Evolutionary conservation across 2,888 invertebrate genomes (phyloP), one percentile per base, ranked within the genome.

Genomic region (Archips xylosteana): DNA sequence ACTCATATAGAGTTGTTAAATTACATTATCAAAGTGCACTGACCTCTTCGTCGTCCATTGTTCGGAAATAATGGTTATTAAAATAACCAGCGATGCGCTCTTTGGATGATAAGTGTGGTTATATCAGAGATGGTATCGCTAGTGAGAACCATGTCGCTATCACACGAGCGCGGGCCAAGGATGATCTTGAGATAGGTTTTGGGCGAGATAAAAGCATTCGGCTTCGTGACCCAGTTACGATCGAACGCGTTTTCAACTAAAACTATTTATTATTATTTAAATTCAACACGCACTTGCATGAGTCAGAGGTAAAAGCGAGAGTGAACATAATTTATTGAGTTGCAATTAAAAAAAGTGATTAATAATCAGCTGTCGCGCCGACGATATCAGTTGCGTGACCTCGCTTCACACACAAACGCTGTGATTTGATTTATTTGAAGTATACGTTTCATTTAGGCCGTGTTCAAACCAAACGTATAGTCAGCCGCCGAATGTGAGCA

Each of bases 41-140:
- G 86, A 89, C 88, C 89, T 87, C 83, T 76, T 79, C 80, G 67
- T 81, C 84, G 13, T 81, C 82, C 85, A 86, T 85, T 61, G 76
- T 76, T 75, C 61, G 47, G 71, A 74, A 71, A 76, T 74, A 65
- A 74, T 49, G 45, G 10, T 69, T 60, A 15, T 60, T 45, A 61
- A 75, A 70, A 70, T 15, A 65, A 57, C 68, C 13, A 60, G 65
- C 67, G 42, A 51, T 67, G 59, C n/a, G 45, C 13, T 36, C 42
- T 45, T 60, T 60, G n/a, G 70, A 71, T 70, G 67, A 71, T 75
- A 76, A 74, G 71, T 34, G 49, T 23, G 61, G 68, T 72, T 63
- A 63, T 63, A 75, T 72, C 68, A 51, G 49, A 72, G 72, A 64
- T 69, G 54, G 61, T 72, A 69, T 72, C 75, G 42, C 47, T 45